Base-by-base conservation (phyloP, 2,113 vertebrate genomes). In the Crotalus viridis region DNA sequence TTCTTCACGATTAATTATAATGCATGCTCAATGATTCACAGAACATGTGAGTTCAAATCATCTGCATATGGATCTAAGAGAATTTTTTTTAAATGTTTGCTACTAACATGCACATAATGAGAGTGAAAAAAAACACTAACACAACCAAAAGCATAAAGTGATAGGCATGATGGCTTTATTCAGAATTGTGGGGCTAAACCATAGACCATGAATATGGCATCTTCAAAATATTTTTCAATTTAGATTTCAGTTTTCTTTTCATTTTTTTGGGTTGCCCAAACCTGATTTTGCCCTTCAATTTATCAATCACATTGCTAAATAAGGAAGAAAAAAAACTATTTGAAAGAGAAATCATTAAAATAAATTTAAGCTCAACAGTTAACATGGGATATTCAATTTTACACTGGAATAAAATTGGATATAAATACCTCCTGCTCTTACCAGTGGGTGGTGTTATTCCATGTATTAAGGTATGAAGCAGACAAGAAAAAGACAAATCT, bases 351-450 rank as follows among this genome's bases (percentile, higher is more conserved):
- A 97, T 96, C 97, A 97, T 2, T 95, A 96, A 97, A 98, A 97
- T 96, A 97, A 97, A 95, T 96, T 97, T 95, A 97, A 96, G 96
- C 93, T 95, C 97, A 85, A 98, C 97, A 98, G 95, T 97, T 97
- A 97, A 97, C 97, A 98, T 97, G 97, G 74, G 96, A 96, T 97
- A 97, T 97, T 96, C 97, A 98, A 97, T 97, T 95, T 97, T 97
- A 98, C 96, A 98, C 96, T 97, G 97, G 95, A 98, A 98, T 98
- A 97, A 98, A 97, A 98, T 97, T 97, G 96, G 94, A 97, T 97
- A 98, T 96, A 98, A 98, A 98, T 99, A 99, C 99, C 99, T 99
- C 99, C 99, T 99, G 98, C 97, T 99, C 98, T 99, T 99, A 98
- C 98, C 99, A 98, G 98, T 97, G 98, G 97, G 98, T 98, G 98